Conservation (phyloP, 2,797 vertebrate species). For the Alauda arvensis region DNA sequence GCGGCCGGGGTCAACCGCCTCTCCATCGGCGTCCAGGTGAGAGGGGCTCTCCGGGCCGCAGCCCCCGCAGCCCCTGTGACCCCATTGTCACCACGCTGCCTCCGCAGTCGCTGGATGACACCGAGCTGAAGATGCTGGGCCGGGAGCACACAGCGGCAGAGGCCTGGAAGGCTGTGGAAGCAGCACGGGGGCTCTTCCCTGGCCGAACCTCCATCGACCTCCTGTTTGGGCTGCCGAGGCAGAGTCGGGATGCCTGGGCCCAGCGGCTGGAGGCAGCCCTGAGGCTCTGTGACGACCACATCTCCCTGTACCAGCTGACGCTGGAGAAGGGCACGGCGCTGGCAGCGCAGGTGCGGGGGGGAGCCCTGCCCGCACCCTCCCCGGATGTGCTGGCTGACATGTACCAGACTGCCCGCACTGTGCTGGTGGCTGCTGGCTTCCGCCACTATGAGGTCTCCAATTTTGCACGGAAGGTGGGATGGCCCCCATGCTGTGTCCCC, state of each 20-base stretch:
- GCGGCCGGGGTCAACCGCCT: conserved; percentile 85
- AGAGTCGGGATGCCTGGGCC: conserved; percentile 78
- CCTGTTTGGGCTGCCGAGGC: conserved; percentile 86
- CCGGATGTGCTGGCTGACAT: conserved; percentile 81
- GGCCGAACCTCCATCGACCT: conserved; percentile 86
- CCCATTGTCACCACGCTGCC: rapidly evolving
- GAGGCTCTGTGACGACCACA: conserved; percentile 71
- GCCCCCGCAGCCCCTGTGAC: rapidly evolving
- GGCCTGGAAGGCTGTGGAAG: conserved; percentile 75
- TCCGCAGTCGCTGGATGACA: conserved; percentile 80
- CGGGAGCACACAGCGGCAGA: conserved; percentile 82
- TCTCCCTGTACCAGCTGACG: conserved; percentile 91
- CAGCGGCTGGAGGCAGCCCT: conserved; percentile 74
- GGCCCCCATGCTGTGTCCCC: rapidly evolving
- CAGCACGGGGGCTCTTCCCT: conserved; percentile 77
- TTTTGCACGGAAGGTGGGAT: conserved; percentile 85
- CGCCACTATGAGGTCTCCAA: conserved; percentile 94
- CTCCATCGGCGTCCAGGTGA: conserved; percentile 91
- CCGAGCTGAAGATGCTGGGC: conserved; percentile 80
- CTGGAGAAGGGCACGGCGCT: conserved; percentile 87
- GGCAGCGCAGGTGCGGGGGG: conserved; percentile 75
- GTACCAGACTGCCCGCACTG: conserved; percentile 77
- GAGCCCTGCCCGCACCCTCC: conserved; percentile 62
- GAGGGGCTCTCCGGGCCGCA: neutral
- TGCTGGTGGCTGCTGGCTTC: conserved; percentile 75